A percentile compares a stretch with the other conserved stretches of the same genome.
These are phyloP conservation scores for Jordanella pulchra DNA, from an alignment of 2,797 vertebrate genomes.

Conservation along the genomic window DNA sequence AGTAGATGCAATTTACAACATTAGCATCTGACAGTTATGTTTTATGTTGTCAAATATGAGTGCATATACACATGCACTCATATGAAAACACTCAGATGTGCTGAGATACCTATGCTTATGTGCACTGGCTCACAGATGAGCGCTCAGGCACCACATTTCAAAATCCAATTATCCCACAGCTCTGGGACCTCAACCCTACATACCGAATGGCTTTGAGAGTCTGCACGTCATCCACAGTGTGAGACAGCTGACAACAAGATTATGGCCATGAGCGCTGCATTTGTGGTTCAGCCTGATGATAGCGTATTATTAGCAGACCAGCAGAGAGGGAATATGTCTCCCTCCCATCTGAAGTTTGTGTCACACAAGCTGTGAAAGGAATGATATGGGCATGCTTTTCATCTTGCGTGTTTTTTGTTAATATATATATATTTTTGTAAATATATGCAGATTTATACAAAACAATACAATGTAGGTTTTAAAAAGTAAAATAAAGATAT, in stretches of 20 bases:
- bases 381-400: slow-evolving; percentile 32
- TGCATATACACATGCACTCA: slow-evolving; percentile 8
- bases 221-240: slow-evolving; percentile 57
- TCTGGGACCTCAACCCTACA: slow-evolving; percentile 60
- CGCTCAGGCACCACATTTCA: slow-evolving; percentile 42
- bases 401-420: neutral
- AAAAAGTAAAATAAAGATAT: no score
- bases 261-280: slow-evolving; percentile 59
- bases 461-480: neutral
- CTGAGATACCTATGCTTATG: slow-evolving; percentile 32
- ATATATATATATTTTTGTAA: slow-evolving; percentile 10
- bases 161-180: slow-evolving; percentile 70
- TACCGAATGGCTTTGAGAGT: slow-evolving; percentile 67
- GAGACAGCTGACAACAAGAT: slow-evolving; percentile 71
- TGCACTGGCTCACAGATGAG: slow-evolving; percentile 37
- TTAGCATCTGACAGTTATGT: slow-evolving; percentile 46
- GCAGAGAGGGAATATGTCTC: slow-evolving; percentile 53
- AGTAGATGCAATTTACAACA: slow-evolving; percentile 26
- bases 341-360: slow-evolving; percentile 31
- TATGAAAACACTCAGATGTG: slow-evolving; percentile 33
- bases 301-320: slow-evolving; percentile 55
- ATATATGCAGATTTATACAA: slow-evolving; percentile 4
- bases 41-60: slow-evolving; percentile 39
- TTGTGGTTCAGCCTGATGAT: slow-evolving; percentile 55
- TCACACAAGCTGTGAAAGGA: slow-evolving; percentile 33